Conservation (phyloP, 2,888 invertebrate genomes). For the Phalera bucephala region DNA sequence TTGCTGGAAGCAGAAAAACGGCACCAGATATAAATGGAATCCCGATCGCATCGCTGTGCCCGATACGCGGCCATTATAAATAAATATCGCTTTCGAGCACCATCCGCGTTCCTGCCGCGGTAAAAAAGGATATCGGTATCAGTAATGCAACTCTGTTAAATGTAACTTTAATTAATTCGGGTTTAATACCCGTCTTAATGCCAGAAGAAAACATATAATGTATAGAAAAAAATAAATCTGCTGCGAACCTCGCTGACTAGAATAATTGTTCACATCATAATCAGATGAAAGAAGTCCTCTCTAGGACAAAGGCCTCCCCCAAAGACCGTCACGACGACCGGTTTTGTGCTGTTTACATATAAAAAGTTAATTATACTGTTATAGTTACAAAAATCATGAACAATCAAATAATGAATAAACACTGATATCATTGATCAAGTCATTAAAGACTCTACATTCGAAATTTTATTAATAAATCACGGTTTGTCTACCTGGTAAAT, state of each 20-base stretch:
- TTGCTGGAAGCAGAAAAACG: conserved; percentile 63
- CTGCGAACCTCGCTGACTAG: too few relatives aligned
- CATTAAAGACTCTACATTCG: too few relatives aligned
- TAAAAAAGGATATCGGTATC: conserved; percentile 28
- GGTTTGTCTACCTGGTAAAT: conserved; percentile 22
- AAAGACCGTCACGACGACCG: too few relatives aligned
- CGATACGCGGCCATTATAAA: conserved; percentile 31
- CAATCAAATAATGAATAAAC: too few relatives aligned
- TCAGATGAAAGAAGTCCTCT: too few relatives aligned
- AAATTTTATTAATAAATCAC: conserved; percentile 21
- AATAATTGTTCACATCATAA: too few relatives aligned
- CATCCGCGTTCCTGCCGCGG: conserved; percentile 31
- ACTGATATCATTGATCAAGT: too few relatives aligned
- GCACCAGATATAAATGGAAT: conserved; percentile 63
- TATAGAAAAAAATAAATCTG: neutral
- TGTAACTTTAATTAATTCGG: neutral
- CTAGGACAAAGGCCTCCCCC: too few relatives aligned
- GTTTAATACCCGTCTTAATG: neutral
- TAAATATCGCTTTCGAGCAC: conserved; percentile 27
- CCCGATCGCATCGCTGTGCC: conserved; percentile 22
- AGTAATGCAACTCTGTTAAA: conserved; percentile 1
- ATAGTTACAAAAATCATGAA: too few relatives aligned
- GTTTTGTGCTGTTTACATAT: too few relatives aligned
- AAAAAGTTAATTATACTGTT: too few relatives aligned
- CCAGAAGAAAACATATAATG: neutral